phyloP scores from a whole-genome alignment of 2,888 invertebrate genomes.

The Nomada goodeniana region DNA sequence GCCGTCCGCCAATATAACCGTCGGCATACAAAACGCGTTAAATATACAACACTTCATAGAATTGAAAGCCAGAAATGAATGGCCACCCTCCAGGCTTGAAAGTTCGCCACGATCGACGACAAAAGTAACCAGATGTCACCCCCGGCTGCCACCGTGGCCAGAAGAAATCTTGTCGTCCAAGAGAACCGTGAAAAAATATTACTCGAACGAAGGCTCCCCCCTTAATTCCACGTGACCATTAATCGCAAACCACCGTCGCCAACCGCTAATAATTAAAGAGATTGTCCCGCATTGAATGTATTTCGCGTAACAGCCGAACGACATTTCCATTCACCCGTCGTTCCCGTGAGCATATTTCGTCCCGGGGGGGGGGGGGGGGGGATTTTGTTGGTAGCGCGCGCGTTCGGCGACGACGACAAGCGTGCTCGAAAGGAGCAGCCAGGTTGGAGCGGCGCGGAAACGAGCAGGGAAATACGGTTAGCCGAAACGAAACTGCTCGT shows the following conservation, averaged over 20 bases:
- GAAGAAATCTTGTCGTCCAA: neutral
- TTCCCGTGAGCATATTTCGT: slow-evolving; percentile 28
- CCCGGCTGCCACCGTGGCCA: neutral
- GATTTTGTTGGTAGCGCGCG: slow-evolving; percentile 35
- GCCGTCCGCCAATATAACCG: too few species aligned
- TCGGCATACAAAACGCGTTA: too few species aligned
- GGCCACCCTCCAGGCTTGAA: too few species aligned
- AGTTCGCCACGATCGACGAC: neutral
- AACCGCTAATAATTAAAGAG: slow-evolving; percentile 4
- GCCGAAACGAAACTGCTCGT: slow-evolving; percentile 55
- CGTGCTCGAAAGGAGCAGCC: slow-evolving; percentile 45
- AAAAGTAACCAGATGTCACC: neutral
- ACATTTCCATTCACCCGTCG: slow-evolving; percentile 13
- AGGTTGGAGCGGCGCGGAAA: slow-evolving; percentile 41
- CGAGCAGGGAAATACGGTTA: slow-evolving; percentile 55
- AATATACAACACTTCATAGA: too few species aligned
- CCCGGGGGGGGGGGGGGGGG: slow-evolving; percentile 5
- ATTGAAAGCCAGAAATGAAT: too few species aligned
- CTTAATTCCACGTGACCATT: neutral
- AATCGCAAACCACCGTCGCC: neutral
- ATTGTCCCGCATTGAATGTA: slow-evolving; percentile 17
- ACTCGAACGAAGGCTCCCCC: neutral
- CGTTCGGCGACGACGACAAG: slow-evolving; percentile 16
- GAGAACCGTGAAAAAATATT: neutral
- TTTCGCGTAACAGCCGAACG: slow-evolving; percentile 6